Percentiles rank a stretch among this genome's conserved stretches.
phyloP scores from a whole-genome alignment of 2,797 vertebrate species.

The Paguma larvata region DNA sequence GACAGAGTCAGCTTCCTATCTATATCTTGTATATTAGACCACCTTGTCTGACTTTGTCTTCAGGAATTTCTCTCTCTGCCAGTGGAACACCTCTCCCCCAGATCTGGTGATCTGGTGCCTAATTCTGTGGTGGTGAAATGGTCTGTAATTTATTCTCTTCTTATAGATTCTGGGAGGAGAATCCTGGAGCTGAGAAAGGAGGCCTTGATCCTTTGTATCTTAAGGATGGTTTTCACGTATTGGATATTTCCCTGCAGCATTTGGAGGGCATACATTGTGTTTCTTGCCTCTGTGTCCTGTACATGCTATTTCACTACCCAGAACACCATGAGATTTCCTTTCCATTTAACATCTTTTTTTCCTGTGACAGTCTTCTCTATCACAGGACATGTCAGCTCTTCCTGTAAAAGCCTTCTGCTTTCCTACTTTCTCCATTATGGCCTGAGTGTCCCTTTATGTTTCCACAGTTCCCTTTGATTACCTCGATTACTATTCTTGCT shows the following conservation, averaged over 20 bases:
- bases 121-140: background rate
- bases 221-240: slow-evolving; percentile 41
- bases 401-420: slow-evolving; percentile 23
- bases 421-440: background rate
- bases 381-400: slow-evolving; percentile 5
- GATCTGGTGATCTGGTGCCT: slow-evolving; percentile 38
- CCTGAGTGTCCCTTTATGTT: slow-evolving; percentile 15
- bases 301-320: slow-evolving; percentile 29
- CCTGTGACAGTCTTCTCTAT: slow-evolving; percentile 23
- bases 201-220: slow-evolving; percentile 48
- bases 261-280: background rate
- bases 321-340: background rate
- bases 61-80: slow-evolving; percentile 54
- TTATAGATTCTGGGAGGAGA: slow-evolving; percentile 31
- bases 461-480: slow-evolving; percentile 52
- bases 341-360: slow-evolving; percentile 38
- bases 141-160: slow-evolving; percentile 62
- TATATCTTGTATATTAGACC: slow-evolving; percentile 35
- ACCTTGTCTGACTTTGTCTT: slow-evolving; percentile 37
- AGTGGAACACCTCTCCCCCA: slow-evolving; percentile 4
- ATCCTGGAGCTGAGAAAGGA: background rate
- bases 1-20: slow-evolving; percentile 2
- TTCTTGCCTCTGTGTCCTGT: slow-evolving; percentile 51
- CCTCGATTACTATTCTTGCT: background rate
- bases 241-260: slow-evolving; percentile 47